Evolutionary conservation across 1,140 invertebrate species (phyloP), one percentile per base, ranked within the genome.

Genomic region (Thaumatotibia leucotreta): DNA sequence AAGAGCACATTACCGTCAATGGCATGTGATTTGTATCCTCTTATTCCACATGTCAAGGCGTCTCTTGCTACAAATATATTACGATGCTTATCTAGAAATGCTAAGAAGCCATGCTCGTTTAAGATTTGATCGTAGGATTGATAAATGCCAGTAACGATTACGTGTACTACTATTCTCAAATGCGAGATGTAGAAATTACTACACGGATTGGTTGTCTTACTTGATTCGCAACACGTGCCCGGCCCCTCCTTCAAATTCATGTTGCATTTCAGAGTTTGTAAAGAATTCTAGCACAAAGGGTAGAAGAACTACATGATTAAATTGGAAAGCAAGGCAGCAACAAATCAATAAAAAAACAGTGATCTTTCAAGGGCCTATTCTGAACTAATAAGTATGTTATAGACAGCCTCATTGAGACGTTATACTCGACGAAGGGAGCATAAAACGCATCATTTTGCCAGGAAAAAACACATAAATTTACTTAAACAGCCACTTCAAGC

Each of bases 391-490:
- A 64, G 63, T 50, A 58, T 70, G 63, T 49, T 64, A 32, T 73
- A 72, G 63, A 70, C 61, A 69, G 50, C 70, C 73, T 77, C 70
- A 76, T 63, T 75, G 63, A 66, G 66, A 62, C 69, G 74, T 80
- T 76, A 78, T 78, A 63, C 68, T 61, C 67, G 67, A 63, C 61
- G 64, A 70, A 68, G 66, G 66, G 24, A 64, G 64, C 73, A 80
- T 77, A 79, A 83, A 80, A 80, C 73, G 71, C 74, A 77, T 73
- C 75, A 79, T 75, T 75, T 72, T 64, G 68, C 64, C 66, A 62
- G 67, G 64, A 72, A 79, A 85, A 82, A 83, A 87, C 82, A 84
- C 79, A 84, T 85, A 85, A 82, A 84, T 84, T 80, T 72, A 72
- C 50, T 76, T 67, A 74, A 80, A 74, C 71, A 80, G 70, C 67